Base-by-base conservation (phyloP, 2,888 invertebrate genomes). In the Entomobrya multifasciata region DNA sequence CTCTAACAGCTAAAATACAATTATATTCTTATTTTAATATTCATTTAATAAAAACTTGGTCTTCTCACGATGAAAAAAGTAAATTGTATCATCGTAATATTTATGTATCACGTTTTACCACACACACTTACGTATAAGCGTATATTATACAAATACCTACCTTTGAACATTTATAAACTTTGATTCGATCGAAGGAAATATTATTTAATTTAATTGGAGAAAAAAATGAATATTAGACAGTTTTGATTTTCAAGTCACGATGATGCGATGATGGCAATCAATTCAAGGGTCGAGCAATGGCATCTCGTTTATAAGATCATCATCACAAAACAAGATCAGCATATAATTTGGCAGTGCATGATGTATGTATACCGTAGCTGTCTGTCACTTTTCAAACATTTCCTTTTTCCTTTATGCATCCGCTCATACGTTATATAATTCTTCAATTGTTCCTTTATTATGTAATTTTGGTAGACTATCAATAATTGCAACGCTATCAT, bases 381-480 rank as follows among this genome's bases (percentile, higher is more conserved):
- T 8, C 36, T 49, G 27, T 49, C 15, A 72, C 25, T 55, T 44
- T 67, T 67, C 3, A 41, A 22, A 22, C 79, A 79, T 79, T 79
- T 79, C 79, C 79, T 65, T 67, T 67, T 77, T 81, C 81, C 70
- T 57, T 81, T 41, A 65, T 70, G 52, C 65, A 4, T 76, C 74
- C 55, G 17, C 27, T 65, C 10, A 36, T 36, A 8, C 11, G 17
- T 65, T 65, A 65, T 65, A 65, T 65, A 65, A 65, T 17, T 1
- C 67, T 41, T n/a, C 10, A 22, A 47, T 25, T 13, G 52, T 20
- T 4, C 49, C 49, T 49, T 22, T 60, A 25, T 65, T 41, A n/a
- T n/a, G n/a, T n/a, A n/a, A n/a, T 65, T 10, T 65, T 36, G 65
- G 20, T 44, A 22, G 55, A 55, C 20, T 55, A 15, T 52, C 74